Base-by-base conservation (phyloP, 2,113 vertebrate genomes). In the Rattus norvegicus region DNA sequence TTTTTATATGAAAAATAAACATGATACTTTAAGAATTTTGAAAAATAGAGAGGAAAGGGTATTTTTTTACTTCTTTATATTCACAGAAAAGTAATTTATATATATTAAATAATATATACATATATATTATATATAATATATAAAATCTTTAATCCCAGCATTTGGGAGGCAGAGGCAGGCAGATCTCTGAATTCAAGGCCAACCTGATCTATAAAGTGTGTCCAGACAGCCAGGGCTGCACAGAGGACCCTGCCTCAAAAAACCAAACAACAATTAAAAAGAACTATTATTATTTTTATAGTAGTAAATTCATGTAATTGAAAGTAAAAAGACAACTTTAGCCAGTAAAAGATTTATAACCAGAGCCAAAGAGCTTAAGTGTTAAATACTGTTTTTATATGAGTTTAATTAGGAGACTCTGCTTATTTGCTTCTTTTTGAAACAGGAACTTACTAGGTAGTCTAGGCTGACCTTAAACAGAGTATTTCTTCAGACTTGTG, bases 1-100 rank as follows among this genome's bases (percentile, higher is more conserved):
- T 88, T 95, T 97, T 94, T 52, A 88, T 93, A 13, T 88, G 59
- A 92, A 90, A 77, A 92, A 47, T 95, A 52, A 88, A 61, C 90
- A 59, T 87, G 20, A 36, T 95, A 49, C 24, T 92, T 91, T 96
- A 95, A 81, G 59, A 79, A 87, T 95, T 95, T 59, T 91, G 67
- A 77, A 93, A 26, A 83, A 89, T 79, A 86, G 3, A 81, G 84
- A 19, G 79, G 70, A 43, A 90, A 84, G 20, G 3, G 67, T 9
- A 52, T 30, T 63, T 69, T 24, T 92, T 61, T 8, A 20, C 8
- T 80, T 88, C 11, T 94, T 90, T 91, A 56, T 70, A 30, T 77
- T 84, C 7, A 75, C 20, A 75, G 72, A 75, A 75, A 73, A 43
- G n/a, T 75, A n/a, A 75, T 75, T 43, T 75, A 3, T 72, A 17